Evolutionary conservation across 2,888 invertebrate species (phyloP).

Genomic region (Dorcus hopei): DNA sequence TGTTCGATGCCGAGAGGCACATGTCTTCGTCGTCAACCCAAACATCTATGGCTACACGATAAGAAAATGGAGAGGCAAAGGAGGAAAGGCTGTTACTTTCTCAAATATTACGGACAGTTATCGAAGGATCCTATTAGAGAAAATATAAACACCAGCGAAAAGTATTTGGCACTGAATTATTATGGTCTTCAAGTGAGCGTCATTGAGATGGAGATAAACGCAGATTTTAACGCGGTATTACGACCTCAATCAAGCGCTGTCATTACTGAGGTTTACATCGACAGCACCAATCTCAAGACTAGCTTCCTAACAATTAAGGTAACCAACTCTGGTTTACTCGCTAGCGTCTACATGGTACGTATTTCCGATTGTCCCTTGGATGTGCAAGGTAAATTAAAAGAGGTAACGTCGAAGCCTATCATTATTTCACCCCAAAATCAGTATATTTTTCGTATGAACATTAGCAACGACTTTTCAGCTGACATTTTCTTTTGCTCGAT

Average conservation of each 20-base stretch:
- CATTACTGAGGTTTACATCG: constrained; percentile 58
- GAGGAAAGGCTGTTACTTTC: constrained; percentile 50
- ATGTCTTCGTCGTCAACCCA: constrained; percentile 54
- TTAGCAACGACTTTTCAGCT: constrained; percentile 50
- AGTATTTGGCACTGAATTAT: constrained; percentile 54
- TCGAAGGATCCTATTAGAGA: constrained; percentile 47
- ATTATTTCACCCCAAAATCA: constrained; percentile 58
- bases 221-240: constrained; percentile 42
- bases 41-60: constrained; percentile 51
- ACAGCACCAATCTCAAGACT: constrained; percentile 53
- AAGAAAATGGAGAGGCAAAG: constrained; percentile 44
- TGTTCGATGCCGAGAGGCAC: constrained; percentile 46
- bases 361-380: constrained; percentile 50
- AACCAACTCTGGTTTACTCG: constrained; percentile 59
- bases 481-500: constrained; percentile 56
- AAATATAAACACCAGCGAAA: constrained; percentile 32
- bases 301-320: constrained; percentile 56
- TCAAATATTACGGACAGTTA: constrained; percentile 51
- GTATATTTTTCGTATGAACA: constrained; percentile 51
- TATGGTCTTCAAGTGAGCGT: constrained; percentile 50
- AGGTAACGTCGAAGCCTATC: constrained; percentile 43
- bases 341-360: constrained; percentile 42
- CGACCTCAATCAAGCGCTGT: constrained; percentile 52
- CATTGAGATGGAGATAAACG: constrained; percentile 55
- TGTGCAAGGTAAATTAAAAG: constrained; percentile 48